phyloP scores from a whole-genome alignment of 2,113 vertebrate genomes.

The Erythrolamprus reginae region DNA sequence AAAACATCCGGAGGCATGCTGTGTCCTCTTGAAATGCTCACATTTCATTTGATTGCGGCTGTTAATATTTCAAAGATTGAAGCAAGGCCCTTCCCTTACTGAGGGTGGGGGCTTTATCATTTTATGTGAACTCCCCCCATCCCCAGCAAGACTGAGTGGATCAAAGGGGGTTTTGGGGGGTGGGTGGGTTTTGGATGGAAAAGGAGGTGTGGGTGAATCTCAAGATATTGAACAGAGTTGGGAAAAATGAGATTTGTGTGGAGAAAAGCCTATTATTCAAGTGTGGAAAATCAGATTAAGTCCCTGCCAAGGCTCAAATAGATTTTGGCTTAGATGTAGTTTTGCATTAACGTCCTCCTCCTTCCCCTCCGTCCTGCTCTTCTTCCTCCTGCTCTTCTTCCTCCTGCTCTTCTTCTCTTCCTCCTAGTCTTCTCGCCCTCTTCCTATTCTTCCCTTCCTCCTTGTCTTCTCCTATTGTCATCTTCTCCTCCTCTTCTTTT shows the following conservation, averaged over 20 bases:
- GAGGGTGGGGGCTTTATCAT: constrained; percentile 45
- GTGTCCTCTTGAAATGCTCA: constrained; percentile 66
- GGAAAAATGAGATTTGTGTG: constrained; percentile 27
- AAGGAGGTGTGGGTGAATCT: neutral
- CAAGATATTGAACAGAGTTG: constrained; percentile 29
- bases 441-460: neutral
- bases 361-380: too few relatives aligned
- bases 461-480: too few relatives aligned
- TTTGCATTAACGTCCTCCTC: neutral
- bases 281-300: constrained; percentile 22
- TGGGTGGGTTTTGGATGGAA: constrained; percentile 43
- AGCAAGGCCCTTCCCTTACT: constrained; percentile 57
- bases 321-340: neutral
- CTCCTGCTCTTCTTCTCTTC: neutral
- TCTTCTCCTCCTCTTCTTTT: accelerated
- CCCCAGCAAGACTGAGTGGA: constrained; percentile 56
- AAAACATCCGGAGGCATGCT: constrained; percentile 66
- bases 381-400: too few relatives aligned
- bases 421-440: too few relatives aligned
- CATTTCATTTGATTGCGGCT: constrained; percentile 70
- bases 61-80: constrained; percentile 70
- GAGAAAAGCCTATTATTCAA: constrained; percentile 45
- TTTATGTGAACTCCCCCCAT: constrained; percentile 61
- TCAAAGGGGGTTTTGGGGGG: constrained; percentile 16
- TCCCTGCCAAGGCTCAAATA: constrained; percentile 8